A percentile compares a stretch with the other conserved stretches of the same genome.
These are phyloP conservation scores for Cyanoliseus patagonus DNA, from an alignment of 2,113 vertebrate genomes.

Conservation along the genomic window DNA sequence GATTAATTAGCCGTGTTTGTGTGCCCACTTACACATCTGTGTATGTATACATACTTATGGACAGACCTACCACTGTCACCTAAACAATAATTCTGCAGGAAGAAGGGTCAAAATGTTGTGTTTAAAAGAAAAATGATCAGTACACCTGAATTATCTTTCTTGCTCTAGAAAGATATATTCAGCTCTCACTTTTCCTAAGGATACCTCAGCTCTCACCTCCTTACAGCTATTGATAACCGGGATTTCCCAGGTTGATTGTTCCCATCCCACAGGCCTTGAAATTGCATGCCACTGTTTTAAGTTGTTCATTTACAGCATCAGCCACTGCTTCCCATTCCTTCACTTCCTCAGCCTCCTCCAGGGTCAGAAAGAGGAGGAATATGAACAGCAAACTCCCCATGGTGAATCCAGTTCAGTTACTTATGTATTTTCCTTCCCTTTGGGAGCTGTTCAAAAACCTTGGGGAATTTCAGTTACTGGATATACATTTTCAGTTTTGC, in stretches of 20 bases:
- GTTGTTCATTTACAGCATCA: background rate
- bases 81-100: background rate
- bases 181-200: background rate
- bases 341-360: background rate
- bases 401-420: background rate
- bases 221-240: background rate
- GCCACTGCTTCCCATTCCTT: background rate
- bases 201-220: background rate
- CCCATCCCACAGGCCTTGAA: background rate
- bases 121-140: background rate
- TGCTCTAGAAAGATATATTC: rapidly evolving
- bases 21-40: background rate
- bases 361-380: background rate
- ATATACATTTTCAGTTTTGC: background rate
- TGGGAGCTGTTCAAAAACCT: background rate
- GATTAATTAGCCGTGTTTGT: background rate
- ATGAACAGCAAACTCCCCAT: background rate
- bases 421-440: background rate
- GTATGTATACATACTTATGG: background rate
- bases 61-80: background rate
- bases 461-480: background rate
- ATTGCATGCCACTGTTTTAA: background rate
- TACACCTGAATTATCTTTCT: rapidly evolving
- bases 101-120: background rate
- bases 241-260: background rate